Conservation (phyloP, 2,888 invertebrate genomes). For the Hydrotaea cyrtoneurina region DNA sequence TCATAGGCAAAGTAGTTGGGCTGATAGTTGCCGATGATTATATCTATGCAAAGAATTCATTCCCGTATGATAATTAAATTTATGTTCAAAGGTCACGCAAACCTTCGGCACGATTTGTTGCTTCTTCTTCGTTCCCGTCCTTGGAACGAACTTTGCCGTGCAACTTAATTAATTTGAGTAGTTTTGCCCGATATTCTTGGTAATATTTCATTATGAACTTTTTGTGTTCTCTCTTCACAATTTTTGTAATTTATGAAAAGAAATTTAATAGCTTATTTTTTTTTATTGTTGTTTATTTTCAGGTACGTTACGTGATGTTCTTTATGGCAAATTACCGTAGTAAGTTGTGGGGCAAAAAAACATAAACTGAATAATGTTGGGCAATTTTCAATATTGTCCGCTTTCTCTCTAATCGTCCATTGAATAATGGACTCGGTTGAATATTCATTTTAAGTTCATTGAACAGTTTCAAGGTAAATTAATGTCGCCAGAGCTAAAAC, state of each 20-base stretch:
- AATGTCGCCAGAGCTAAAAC: too few relatives aligned
- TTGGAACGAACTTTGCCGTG: neutral
- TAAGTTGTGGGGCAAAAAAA: neutral
- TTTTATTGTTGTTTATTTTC: conserved; percentile 27
- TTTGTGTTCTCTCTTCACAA: too few relatives aligned
- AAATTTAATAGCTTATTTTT: neutral
- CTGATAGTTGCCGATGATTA: neutral
- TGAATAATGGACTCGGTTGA: too few relatives aligned
- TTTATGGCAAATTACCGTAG: neutral
- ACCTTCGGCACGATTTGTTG: neutral
- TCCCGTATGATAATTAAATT: conserved; percentile 38
- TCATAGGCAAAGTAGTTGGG: neutral
- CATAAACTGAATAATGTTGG: neutral
- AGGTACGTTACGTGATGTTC: conserved; percentile 45
- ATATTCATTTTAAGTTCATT: too few relatives aligned
- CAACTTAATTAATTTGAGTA: conserved; percentile 49
- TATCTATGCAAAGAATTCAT: neutral
- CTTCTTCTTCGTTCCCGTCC: neutral
- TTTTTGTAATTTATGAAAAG: neutral
- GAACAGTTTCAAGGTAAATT: too few relatives aligned
- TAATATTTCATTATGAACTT: neutral
- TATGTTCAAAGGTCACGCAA: conserved; percentile 49
- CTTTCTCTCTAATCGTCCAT: neutral
- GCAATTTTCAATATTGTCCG: neutral
- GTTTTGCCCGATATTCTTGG: conserved; percentile 22